Conservation (phyloP, 2,888 invertebrate species). For the Cantharis rustica region DNA sequence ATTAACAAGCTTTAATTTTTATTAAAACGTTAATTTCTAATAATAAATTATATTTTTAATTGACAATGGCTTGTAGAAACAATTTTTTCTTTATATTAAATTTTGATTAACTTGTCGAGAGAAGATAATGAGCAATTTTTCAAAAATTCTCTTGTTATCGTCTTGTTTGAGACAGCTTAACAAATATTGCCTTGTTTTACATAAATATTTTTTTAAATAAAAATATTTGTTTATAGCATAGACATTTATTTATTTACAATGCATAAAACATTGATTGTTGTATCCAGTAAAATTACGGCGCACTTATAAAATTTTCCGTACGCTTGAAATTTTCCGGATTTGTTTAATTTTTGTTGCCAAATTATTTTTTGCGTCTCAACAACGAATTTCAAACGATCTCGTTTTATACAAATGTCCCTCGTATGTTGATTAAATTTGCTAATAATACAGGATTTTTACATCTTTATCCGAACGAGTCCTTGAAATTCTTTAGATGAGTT, state of each 20-base stretch:
- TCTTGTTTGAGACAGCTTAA: not conserved
- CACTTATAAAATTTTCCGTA: not conserved
- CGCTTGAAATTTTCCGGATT: not conserved
- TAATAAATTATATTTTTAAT: not conserved
- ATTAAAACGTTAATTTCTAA: not conserved
- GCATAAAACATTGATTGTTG: not conserved
- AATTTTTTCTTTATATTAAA: not conserved
- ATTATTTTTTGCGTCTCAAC: not conserved
- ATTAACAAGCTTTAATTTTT: not conserved
- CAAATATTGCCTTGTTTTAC: not conserved
- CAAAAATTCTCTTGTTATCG: not conserved
- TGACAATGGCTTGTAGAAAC: not conserved
- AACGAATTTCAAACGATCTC: not conserved
- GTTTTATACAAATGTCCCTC: not conserved
- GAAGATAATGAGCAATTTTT: not conserved
- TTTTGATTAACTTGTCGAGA: not conserved
- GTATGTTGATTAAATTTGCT: not conserved
- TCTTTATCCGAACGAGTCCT: not conserved
- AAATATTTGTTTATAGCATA: not conserved
- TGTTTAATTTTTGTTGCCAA: not conserved
- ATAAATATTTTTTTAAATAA: not conserved
- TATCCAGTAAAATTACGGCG: not conserved
- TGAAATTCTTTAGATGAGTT: not conserved
- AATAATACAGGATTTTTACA: not conserved
- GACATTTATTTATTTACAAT: not conserved